These are phyloP conservation scores for Notamacropus eugenii DNA, from an alignment of 2,797 vertebrate genomes.

Conservation along the genomic window DNA sequence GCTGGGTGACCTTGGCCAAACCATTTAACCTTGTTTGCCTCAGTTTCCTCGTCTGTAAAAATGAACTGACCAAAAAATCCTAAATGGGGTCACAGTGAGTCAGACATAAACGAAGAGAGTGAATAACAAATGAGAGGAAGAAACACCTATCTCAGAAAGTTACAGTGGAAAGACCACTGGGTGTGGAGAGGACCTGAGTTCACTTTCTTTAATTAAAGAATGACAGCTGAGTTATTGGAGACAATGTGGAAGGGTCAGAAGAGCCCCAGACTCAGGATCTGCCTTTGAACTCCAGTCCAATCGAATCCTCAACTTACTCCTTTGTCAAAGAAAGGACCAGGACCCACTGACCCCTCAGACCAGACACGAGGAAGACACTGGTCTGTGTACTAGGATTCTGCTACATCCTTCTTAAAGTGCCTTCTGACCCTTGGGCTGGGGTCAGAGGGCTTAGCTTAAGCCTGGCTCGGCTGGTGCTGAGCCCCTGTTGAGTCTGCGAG, in stretches of 20 bases:
- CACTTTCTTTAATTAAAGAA: neutral
- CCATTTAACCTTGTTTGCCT: neutral
- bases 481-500: accelerated
- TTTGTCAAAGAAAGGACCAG: no score
- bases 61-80: neutral
- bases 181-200: neutral
- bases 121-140: neutral
- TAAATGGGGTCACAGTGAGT: neutral
- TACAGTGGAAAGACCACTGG: neutral
- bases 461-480: accelerated
- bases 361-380: neutral
- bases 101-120: neutral
- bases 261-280: neutral
- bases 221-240: neutral
- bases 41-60: neutral
- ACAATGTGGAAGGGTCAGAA: neutral
- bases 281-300: neutral
- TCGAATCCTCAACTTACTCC: neutral
- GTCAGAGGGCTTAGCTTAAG: neutral
- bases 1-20: neutral
- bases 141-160: neutral
- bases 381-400: neutral
- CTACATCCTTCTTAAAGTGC: neutral
- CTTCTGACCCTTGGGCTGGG: neutral
- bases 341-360: no score